Evolutionary conservation across 2,888 invertebrate genomes (phyloP), one percentile per base, ranked within the genome.

Genomic region (Erebia palarica): DNA sequence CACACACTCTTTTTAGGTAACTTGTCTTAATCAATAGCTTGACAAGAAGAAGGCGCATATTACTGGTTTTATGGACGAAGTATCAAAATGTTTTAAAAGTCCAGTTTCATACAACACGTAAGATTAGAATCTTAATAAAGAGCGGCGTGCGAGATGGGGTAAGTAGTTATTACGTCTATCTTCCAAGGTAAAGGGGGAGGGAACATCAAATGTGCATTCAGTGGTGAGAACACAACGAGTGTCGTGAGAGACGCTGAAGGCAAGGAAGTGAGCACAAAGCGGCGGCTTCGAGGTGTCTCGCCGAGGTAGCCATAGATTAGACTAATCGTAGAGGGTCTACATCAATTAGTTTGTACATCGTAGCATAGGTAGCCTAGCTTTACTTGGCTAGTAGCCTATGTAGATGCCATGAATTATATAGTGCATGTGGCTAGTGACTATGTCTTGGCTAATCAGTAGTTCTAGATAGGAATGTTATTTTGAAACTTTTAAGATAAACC

Each of bases 191-290:
- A 61, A 68, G 53, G 68, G 53, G 67, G 67, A 71, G 75, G 79
- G 78, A 80, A 80, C 82, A 81, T 84, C 83, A 82, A 85, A 84
- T 84, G 85, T 86, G 86, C 85, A 84, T 86, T 86, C 84, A 84
- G 76, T 78, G 79, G 75, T 76, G 77, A 78, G 71, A 78, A 77
- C 77, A 80, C 77, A 78, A 77, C 81, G 82, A 79, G 79, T 79
- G 82, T 78, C 78, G 82, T 78, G 81, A 79, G 81, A 78, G 78
- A 79, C 81, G 82, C 78, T 77, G 76, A 80, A 80, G 81, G 79
- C 79, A 71, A 84, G 86, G 87, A 86, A 86, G 81, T 79, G 78
- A 76, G 78, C 81, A 87, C 87, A 88, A 88, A 86, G 87, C 82
- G 82, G 76, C 82, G 82, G 81, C 82, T 81, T 79, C 79, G 78